phyloP scores from a whole-genome alignment of 2,888 invertebrate species.

The Diabrotica balteata region DNA sequence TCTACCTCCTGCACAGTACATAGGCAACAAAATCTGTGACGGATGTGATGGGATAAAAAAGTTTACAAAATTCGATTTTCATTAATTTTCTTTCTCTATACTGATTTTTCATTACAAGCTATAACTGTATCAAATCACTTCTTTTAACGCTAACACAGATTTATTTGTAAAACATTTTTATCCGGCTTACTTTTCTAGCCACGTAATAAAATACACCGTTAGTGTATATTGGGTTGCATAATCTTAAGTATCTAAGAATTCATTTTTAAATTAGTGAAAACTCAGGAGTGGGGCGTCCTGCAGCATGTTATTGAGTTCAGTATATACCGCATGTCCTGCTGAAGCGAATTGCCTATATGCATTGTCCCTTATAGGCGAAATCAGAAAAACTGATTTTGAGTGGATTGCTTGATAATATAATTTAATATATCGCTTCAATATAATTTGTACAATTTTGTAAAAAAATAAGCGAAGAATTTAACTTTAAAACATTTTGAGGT shows the following conservation, averaged over 20 bases:
- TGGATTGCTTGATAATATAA: no score
- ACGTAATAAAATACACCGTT: constrained; percentile 48
- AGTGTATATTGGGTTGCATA: constrained; percentile 49
- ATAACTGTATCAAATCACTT: background rate
- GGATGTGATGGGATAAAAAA: constrained; percentile 36
- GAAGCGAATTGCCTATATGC: no score
- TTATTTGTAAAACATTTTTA: constrained; percentile 31
- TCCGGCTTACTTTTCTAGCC: constrained; percentile 38
- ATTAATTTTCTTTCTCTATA: background rate
- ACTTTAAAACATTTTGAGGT: no score
- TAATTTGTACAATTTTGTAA: no score
- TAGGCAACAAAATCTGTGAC: constrained; percentile 44
- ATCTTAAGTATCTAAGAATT: constrained; percentile 21
- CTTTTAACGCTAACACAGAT: constrained; percentile 4
- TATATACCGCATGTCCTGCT: constrained; percentile 9
- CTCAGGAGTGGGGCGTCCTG: no score
- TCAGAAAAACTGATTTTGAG: no score
- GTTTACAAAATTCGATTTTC: constrained; percentile 8
- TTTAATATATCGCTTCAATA: no score
- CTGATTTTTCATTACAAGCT: background rate
- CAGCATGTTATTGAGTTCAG: constrained; percentile 1
- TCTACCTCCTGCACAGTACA: constrained; percentile 67
- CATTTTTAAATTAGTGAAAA: constrained; percentile 2
- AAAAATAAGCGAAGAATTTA: no score
- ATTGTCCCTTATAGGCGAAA: no score